Evolutionary conservation across 2,113 vertebrate species (phyloP).

Genomic region (Pleuronectes platessa): DNA sequence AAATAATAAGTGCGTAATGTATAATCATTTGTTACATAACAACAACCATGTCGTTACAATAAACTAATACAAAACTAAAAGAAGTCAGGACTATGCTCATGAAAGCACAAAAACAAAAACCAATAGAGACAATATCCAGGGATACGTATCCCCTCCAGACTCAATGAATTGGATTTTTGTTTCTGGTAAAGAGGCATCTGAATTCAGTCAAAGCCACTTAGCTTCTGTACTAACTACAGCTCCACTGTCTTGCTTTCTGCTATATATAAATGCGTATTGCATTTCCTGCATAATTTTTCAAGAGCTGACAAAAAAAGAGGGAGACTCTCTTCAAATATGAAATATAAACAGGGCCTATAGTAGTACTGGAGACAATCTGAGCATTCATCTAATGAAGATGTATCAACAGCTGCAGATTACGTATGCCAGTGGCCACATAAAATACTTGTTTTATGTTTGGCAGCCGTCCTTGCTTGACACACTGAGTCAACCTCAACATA

Average conservation of each 20-base stretch:
- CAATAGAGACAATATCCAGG: neutral
- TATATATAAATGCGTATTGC: neutral
- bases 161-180: neutral
- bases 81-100: neutral
- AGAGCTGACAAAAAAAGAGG: no score
- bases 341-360: neutral
- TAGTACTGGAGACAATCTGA: neutral
- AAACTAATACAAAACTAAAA: neutral
- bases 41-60: neutral
- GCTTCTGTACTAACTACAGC: neutral
- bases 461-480: constrained; percentile 10
- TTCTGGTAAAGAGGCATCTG: neutral
- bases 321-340: neutral
- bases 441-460: neutral
- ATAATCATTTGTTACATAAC: neutral
- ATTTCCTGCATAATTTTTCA: no score
- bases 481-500: neutral
- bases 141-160: neutral
- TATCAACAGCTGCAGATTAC: neutral
- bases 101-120: neutral
- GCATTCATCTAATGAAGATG: neutral
- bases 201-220: neutral
- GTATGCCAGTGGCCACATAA: neutral
- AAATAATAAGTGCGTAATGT: neutral
- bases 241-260: neutral